phyloP scores from a whole-genome alignment of 2,113 vertebrate species.

The Muntiacus reevesi region DNA sequence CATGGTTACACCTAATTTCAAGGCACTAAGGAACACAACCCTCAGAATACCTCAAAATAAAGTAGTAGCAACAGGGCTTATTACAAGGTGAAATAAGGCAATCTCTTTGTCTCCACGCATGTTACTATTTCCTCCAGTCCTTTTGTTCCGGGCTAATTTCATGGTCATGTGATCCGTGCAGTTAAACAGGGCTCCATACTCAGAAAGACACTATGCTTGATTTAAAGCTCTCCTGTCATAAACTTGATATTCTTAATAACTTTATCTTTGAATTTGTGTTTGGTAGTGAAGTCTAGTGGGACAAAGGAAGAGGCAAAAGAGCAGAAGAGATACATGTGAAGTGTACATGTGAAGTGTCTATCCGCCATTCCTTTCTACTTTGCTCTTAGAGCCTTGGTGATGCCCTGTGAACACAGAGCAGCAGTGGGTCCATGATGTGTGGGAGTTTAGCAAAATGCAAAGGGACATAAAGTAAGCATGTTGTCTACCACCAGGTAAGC shows the following conservation, averaged over 20 bases:
- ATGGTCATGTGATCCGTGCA: not conserved
- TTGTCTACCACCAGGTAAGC: not conserved
- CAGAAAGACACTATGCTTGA: not conserved
- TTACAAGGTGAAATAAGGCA: not conserved
- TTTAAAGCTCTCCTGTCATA: not conserved
- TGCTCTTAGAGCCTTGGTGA: not conserved
- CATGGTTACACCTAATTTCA: not conserved
- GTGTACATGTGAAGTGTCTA: not conserved
- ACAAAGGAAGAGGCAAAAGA: not conserved
- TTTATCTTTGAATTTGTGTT: not conserved
- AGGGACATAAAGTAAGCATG: not conserved
- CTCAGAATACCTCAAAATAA: constrained; percentile 3
- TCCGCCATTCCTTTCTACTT: not conserved
- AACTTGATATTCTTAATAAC: not conserved
- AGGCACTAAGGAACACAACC: not conserved
- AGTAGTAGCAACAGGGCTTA: not conserved
- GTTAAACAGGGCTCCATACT: not conserved
- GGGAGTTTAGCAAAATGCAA: not conserved
- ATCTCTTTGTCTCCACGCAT: not conserved
- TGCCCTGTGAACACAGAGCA: not conserved
- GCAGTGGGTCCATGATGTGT: not conserved
- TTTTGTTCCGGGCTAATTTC: not conserved
- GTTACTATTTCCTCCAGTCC: not conserved
- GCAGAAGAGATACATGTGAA: not conserved
- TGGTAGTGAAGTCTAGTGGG: not conserved